Evolutionary conservation across 2,113 vertebrate species (phyloP), one percentile per base, ranked within the genome.

Genomic region (Motacilla alba): DNA sequence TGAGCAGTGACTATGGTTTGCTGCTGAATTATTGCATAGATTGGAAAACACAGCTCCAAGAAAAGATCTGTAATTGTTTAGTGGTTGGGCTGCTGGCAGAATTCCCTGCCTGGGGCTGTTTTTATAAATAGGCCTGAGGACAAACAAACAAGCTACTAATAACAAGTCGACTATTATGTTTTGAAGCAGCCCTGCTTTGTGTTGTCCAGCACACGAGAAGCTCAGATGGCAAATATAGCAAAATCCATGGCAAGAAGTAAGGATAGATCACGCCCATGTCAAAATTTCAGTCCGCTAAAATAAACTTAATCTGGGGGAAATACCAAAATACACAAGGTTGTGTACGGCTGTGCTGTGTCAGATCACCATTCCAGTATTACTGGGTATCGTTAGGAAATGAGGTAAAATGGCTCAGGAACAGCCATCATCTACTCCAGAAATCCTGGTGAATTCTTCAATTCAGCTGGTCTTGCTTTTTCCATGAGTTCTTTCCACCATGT

Each of bases 141-240:
- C 96, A 97, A 97, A 97, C 95, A 97, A 97, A 97, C 95, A 95
- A 84, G 90, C 85, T 90, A 96, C 91, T 96, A 95, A 96, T 94
- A 96, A 96, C 78, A 82, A 95, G 81, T 88, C 0, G 0, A 86
- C 87, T 93, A 30, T 91, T 93, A 81, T 94, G 73, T 88, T 94
- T 93, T 75, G 86, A 88, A 84, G 92, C 72, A 92, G 72, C 41
- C n/a, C 39, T 83, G 63, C 68, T 84, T 93, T 95, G 62, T 95
- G 88, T 93, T 83, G 53, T 67, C 74, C 62, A 78, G 85, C 35
- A 83, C 52, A 95, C 0, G 0, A 93, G 69, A 89, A 72, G 44
- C 46, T 90, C 62, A 58, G 63, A 95, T 37, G 64, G 49, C 43
- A 93, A 96, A 92, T 58, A 87, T 6, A 87, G 75, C 70, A 87